Conservation (phyloP, 2,113 vertebrate genomes). For the Myrmophylax atrothorax region DNA sequence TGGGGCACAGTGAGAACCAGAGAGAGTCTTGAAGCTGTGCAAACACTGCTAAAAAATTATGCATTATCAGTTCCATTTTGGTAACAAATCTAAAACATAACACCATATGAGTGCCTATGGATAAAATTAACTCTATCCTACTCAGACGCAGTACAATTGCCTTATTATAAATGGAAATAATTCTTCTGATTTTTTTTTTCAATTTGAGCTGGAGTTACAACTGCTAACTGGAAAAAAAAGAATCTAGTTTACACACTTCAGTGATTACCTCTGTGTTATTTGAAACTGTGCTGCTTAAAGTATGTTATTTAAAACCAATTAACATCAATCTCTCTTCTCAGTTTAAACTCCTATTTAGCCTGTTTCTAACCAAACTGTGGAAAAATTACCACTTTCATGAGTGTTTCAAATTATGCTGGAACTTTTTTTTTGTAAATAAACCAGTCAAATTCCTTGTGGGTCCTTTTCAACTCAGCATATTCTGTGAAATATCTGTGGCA, state of each 20-base stretch:
- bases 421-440: background rate
- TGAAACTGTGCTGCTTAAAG: background rate
- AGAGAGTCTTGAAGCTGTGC: background rate
- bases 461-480: background rate
- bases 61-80: background rate
- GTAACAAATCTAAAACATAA: background rate
- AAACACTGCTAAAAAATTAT: background rate
- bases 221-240: background rate
- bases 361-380: background rate
- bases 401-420: background rate
- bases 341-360: background rate
- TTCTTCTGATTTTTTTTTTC: background rate
- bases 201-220: background rate
- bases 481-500: background rate
- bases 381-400: background rate
- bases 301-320: background rate
- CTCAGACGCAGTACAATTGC: background rate
- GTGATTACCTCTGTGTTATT: background rate
- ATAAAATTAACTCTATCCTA: background rate
- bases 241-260: background rate
- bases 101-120: background rate
- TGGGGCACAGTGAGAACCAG: background rate
- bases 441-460: background rate
- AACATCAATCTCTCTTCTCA: background rate
- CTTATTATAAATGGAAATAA: background rate